Evolutionary conservation across 2,113 vertebrate genomes (phyloP).

Genomic region (Syngnathus typhle): DNA sequence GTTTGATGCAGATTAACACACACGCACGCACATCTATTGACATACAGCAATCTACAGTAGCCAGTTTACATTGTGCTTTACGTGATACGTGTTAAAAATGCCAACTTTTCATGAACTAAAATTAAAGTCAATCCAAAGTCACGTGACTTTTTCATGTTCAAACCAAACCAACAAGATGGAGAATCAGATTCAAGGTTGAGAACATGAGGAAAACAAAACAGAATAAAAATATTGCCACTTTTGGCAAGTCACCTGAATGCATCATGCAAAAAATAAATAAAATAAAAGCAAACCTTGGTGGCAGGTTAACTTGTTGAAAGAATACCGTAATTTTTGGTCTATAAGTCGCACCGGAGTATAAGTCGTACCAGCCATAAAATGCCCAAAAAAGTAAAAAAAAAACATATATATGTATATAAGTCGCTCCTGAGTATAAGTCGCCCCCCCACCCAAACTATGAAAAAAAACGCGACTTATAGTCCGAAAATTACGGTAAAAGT

Average conservation of each 20-base stretch:
- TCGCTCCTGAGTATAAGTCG: no score
- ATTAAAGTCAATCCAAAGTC: no score
- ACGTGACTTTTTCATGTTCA: background rate
- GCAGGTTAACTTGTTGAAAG: background rate
- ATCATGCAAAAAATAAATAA: background rate
- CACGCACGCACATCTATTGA: constrained; percentile 25
- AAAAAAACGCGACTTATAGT: no score
- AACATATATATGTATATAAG: no score
- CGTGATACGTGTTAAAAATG: background rate
- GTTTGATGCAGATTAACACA: constrained; percentile 44
- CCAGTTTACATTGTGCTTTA: background rate
- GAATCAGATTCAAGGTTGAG: background rate
- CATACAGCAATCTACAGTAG: constrained; percentile 23
- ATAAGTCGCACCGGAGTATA: no score
- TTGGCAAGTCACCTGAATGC: background rate
- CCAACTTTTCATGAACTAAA: no score
- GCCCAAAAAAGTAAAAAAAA: no score
- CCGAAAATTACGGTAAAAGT: no score
- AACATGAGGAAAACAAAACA: no score
- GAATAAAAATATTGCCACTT: background rate
- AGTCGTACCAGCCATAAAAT: no score
- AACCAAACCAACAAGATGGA: background rate
- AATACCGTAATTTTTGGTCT: no score
- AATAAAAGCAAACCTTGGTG: background rate
- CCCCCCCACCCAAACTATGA: no score